These are phyloP conservation scores for Drosophila sordidula DNA, from an alignment of 2,888 invertebrate genomes.

Conservation along the genomic window DNA sequence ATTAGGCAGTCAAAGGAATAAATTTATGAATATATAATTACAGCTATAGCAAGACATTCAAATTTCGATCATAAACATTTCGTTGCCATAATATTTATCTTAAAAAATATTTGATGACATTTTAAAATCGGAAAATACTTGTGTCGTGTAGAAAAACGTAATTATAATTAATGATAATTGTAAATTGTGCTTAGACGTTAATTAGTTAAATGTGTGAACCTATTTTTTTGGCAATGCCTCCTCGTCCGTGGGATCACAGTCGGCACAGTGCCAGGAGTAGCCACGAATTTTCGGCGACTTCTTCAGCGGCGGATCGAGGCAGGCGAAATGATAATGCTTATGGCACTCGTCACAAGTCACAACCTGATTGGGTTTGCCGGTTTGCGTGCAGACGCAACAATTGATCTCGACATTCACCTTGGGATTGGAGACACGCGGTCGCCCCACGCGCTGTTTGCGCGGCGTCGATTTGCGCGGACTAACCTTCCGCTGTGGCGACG, in stretches of 20 bases:
- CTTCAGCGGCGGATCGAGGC: slow-evolving; percentile 96
- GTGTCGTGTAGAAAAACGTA: slow-evolving; percentile 13
- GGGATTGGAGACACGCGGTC: slow-evolving; percentile 57
- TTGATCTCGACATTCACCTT: slow-evolving; percentile 68
- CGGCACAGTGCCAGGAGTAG: slow-evolving; percentile 98
- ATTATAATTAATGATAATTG: slow-evolving; percentile 13
- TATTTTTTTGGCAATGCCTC: slow-evolving; percentile 66
- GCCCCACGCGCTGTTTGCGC: slow-evolving; percentile 61
- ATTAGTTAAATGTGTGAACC: slow-evolving; percentile 6
- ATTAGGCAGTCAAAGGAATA: slow-evolving; percentile 4
- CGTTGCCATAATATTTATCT: slow-evolving; percentile 1
- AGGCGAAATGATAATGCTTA: slow-evolving; percentile 95
- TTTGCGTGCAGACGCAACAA: slow-evolving; percentile 80
- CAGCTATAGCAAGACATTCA: slow-evolving; percentile 1
- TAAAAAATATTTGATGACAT: slow-evolving; percentile 7
- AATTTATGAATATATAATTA: neutral
- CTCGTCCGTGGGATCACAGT: slow-evolving; percentile 94
- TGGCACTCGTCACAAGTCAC: slow-evolving; percentile 95
- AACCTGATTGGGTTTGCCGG: slow-evolving; percentile 81
- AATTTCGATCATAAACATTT: slow-evolving; percentile 2
- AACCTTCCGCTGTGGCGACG: slow-evolving; percentile 72
- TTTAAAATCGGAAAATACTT: slow-evolving; percentile 30
- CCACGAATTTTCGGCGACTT: slow-evolving; percentile 97
- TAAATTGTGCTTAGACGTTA: neutral
- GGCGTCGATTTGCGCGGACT: slow-evolving; percentile 79